Conservation (phyloP, 1,140 invertebrate species). For the Zaprionus vittiger region DNA sequence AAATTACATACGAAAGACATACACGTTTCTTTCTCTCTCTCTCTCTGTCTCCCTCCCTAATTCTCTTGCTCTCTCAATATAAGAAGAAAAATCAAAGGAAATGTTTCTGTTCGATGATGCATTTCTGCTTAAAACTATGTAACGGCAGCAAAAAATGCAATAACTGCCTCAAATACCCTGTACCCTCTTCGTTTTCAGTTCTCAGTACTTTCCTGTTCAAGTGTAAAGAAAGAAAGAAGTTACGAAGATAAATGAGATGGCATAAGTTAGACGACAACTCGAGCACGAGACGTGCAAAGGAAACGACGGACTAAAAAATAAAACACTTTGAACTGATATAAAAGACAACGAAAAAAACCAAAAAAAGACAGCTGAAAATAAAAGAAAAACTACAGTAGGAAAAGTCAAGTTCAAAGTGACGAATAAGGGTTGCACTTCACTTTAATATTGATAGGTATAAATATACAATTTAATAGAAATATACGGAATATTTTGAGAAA, state of each 20-base stretch:
- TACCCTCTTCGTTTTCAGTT: neutral
- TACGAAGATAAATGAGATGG: constrained; percentile 82
- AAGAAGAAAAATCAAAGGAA: neutral
- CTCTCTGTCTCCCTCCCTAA: neutral
- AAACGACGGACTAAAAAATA: constrained; percentile 40
- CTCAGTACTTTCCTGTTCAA: neutral
- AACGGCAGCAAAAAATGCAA: constrained; percentile 54
- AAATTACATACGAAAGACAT: neutral
- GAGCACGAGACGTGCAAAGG: constrained; percentile 54
- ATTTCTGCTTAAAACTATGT: constrained; percentile 36
- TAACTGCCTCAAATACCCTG: constrained; percentile 48
- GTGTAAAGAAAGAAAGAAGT: constrained; percentile 40
- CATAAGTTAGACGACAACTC: constrained; percentile 81
- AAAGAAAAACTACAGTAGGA: neutral
- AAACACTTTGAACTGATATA: constrained; percentile 71
- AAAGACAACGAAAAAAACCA: constrained; percentile 47
- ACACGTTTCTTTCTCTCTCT: neutral
- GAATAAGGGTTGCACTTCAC: neutral
- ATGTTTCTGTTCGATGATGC: constrained; percentile 29
- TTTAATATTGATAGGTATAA: neutral
- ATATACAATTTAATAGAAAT: neutral
- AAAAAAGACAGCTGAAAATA: neutral
- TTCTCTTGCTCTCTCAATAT: neutral
- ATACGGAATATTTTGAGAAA: too few species aligned
- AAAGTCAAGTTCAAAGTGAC: constrained; percentile 3